Evolutionary conservation across 2,888 invertebrate genomes (phyloP), one percentile per base, ranked within the genome.

Genomic region (Microdon myrmicae): DNA sequence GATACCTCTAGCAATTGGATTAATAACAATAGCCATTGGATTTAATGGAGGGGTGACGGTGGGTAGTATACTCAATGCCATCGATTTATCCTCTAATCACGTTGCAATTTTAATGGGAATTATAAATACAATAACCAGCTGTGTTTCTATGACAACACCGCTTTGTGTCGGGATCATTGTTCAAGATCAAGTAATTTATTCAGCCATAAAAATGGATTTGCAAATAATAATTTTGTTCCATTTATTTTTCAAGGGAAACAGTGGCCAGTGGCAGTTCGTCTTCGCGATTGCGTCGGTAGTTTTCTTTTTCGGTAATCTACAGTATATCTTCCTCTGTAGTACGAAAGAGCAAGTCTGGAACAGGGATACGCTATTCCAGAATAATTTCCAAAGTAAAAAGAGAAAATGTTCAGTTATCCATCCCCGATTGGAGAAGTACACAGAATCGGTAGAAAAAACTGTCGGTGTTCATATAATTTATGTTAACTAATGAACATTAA

Each of bases 201-300:
- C n/a, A n/a, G n/a, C n/a, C n/a, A n/a, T n/a, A n/a, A n/a, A n/a
- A n/a, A n/a, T n/a, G 20, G 2, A 10, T 12, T 19, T 3, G 9
- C n/a, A 9, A 19, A 9, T 5, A 1, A 5, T 34, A 4, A 32
- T 2, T 7, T 8, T 6, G 31, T 17, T 31, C 28, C 5, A 3
- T 8, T 2, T 8, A 6, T 9, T 7, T 23, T 48, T 43, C 1
- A 35, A 77, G 76, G 9, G 23, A 0, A 81, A 87, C 68, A 82
- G 84, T 1, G 68, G 74, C 1, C 86, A 89, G 72, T 92, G 92
- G 92, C 83, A 85, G 60, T 83, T 84, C 48, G 87, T 90, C n/a
- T 92, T 92, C 76, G 86, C 87, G 72, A 81, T 29, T 9, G 10
- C 29, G 29, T 7, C 29, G 3, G 29, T 7, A 29, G 14, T 9